Conservation (phyloP, 2,888 invertebrate species). For the Aquatica leii region DNA sequence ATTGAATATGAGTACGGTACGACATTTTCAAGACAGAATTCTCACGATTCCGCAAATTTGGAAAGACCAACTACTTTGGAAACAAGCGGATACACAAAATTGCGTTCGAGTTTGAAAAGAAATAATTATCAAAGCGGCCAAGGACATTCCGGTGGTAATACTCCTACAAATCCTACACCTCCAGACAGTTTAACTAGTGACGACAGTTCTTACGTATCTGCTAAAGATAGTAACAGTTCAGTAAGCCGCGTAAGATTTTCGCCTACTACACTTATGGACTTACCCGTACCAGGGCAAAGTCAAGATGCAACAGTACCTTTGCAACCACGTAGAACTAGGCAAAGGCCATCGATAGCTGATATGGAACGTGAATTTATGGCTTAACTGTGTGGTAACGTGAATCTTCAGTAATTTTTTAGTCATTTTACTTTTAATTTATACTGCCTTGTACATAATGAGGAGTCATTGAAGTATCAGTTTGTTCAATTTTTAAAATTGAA, state of each 20-base stretch:
- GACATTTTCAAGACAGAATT: conserved; percentile 60
- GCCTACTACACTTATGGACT: conserved; percentile 75
- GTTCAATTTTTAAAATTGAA: too few relatives aligned
- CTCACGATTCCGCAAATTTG: conserved; percentile 61
- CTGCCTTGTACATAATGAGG: conserved; percentile 29
- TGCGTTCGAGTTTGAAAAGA: conserved; percentile 82
- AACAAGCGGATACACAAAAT: conserved; percentile 69
- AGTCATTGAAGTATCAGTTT: neutral
- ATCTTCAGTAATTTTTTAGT: conserved; percentile 2
- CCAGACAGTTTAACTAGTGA: conserved; percentile 87
- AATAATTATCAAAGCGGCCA: conserved; percentile 65
- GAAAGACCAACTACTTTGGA: conserved; percentile 73
- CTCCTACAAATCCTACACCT: conserved; percentile 85
- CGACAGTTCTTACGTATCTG: conserved; percentile 88
- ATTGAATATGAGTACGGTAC: conserved; percentile 55
- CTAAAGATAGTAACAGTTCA: conserved; percentile 77
- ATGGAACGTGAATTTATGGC: conserved; percentile 66
- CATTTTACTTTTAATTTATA: conserved; percentile 7
- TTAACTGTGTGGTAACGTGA: conserved; percentile 55
- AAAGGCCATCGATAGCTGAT: conserved; percentile 64
- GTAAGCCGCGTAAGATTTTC: conserved; percentile 80
- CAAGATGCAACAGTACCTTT: conserved; percentile 65
- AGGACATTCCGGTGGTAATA: conserved; percentile 68
- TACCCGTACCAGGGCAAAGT: conserved; percentile 64
- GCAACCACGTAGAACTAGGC: conserved; percentile 61